Evolutionary conservation across 2,113 vertebrate species (phyloP).

Genomic region (Neodontobutis hainanensis): DNA sequence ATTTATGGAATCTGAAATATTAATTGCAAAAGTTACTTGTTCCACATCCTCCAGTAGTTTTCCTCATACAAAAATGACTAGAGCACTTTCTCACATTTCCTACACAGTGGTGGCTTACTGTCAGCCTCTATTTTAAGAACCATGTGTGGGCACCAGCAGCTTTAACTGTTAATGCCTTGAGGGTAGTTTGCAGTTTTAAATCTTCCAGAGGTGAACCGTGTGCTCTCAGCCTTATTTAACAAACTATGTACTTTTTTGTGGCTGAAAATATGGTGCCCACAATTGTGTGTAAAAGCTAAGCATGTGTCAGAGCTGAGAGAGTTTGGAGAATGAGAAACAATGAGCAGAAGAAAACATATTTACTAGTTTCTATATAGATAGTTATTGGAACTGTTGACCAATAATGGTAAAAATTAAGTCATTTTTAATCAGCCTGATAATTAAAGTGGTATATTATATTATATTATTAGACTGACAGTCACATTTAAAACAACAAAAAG

Average conservation of each 20-base stretch:
- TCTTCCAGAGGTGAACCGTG: background rate
- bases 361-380: too few species aligned
- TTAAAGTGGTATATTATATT: too few species aligned
- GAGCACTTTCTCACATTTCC: conserved; percentile 10
- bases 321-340: background rate
- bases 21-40: too few species aligned
- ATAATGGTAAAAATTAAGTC: too few species aligned
- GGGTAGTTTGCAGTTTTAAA: conserved; percentile 38
- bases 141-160: conserved; percentile 24
- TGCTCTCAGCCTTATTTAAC: conserved; percentile 10
- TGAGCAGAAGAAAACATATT: background rate
- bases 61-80: background rate
- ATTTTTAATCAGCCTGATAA: too few species aligned
- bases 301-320: background rate
- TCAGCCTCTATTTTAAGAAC: conserved; percentile 10
- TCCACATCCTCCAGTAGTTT: too few species aligned
- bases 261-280: conserved; percentile 12
- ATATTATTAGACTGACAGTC: too few species aligned
- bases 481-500: too few species aligned
- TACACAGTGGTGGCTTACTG: background rate
- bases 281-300: conserved; percentile 11
- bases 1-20: too few species aligned
- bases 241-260: conserved; percentile 4
- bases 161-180: conserved; percentile 35
- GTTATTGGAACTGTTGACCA: too few species aligned